These are phyloP conservation scores for Zelleria hepariella DNA, from an alignment of 2,888 invertebrate species.

Conservation along the genomic window DNA sequence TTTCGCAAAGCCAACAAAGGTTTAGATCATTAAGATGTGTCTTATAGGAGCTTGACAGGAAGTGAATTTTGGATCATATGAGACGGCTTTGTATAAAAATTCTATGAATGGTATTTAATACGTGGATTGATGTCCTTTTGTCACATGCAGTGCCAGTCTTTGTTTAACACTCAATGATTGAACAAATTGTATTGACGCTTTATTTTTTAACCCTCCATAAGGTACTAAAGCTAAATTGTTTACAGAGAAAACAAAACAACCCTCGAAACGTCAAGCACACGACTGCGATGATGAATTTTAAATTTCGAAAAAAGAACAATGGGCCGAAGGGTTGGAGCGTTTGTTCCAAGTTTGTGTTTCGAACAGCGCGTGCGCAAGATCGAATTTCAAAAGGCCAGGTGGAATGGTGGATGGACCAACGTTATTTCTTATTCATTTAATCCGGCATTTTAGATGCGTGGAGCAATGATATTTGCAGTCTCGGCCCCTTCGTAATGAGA, in stretches of 20 bases:
- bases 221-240: constrained; percentile 5
- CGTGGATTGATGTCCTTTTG: not conserved
- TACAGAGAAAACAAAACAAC: constrained; percentile 9
- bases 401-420: constrained; percentile 15
- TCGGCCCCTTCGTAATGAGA: not conserved
- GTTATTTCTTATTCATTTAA: constrained; percentile 5
- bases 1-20: too few relatives aligned
- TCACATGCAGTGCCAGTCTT: not conserved
- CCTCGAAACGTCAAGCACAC: constrained; percentile 16
- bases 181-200: not conserved
- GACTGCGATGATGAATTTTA: constrained; percentile 14
- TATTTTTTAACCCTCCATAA: not conserved
- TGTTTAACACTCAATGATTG: not conserved
- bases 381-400: constrained; percentile 26
- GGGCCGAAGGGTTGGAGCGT: constrained; percentile 16
- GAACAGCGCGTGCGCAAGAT: constrained; percentile 30
- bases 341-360: constrained; percentile 26
- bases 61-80: not conserved
- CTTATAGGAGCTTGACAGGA: too few relatives aligned
- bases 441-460: not conserved
- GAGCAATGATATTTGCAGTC: not conserved
- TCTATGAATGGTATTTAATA: not conserved
- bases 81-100: not conserved
- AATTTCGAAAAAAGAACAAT: constrained; percentile 30
- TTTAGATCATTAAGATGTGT: too few relatives aligned